Percentiles rank a stretch among this genome's conserved stretches.
These are phyloP conservation scores for Agapetus fuscipes DNA, from an alignment of 2,888 invertebrate genomes.

Conservation along the genomic window DNA sequence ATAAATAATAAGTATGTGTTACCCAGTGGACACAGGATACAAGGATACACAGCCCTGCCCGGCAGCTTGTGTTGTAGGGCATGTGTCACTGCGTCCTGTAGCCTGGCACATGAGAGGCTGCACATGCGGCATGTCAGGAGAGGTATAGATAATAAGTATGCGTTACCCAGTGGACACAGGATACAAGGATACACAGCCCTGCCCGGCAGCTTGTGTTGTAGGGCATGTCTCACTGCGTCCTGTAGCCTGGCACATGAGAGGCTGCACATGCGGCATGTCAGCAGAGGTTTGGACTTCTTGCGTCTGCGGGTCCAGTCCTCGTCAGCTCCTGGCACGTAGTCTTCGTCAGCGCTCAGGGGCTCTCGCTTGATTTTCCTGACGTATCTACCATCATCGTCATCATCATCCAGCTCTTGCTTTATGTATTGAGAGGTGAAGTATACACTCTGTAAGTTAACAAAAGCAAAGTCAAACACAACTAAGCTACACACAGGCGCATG, in stretches of 20 bases:
- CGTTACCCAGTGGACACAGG: conserved; percentile 17
- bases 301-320: conserved; percentile 7
- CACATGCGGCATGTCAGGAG: too few relatives aligned
- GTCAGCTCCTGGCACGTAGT: conserved; percentile 11
- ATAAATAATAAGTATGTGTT: too few relatives aligned
- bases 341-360: conserved; percentile 9
- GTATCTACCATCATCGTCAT: conserved; percentile 4
- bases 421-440: too few relatives aligned
- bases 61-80: conserved; percentile 15
- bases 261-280: conserved; percentile 9
- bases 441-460: too few relatives aligned
- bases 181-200: conserved; percentile 17
- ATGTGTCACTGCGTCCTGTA: conserved; percentile 11
- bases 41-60: conserved; percentile 14
- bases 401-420: background rate
- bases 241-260: conserved; percentile 1
- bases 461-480: too few relatives aligned
- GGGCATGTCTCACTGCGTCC: conserved; percentile 13
- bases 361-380: conserved; percentile 6
- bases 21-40: conserved; percentile 19
- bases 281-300: background rate
- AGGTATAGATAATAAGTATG: too few relatives aligned
- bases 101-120: conserved; percentile 1
- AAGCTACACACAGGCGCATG: too few relatives aligned
- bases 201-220: conserved; percentile 14